phyloP scores from a whole-genome alignment of 2,797 vertebrate species.

The Tenualosa thibaudeaui region DNA sequence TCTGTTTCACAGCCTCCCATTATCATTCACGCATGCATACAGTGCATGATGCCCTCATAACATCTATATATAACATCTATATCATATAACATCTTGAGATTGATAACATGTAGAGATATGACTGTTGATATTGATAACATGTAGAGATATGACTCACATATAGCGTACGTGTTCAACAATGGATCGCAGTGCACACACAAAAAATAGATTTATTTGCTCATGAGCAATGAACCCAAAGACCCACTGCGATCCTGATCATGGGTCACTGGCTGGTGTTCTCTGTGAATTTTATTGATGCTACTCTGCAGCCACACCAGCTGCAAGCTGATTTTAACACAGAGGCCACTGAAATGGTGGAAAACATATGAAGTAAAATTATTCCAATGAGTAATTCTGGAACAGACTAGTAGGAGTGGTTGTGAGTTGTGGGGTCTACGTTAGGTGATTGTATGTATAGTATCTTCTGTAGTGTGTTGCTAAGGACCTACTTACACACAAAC shows the following conservation, averaged over 20 bases:
- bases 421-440: not conserved
- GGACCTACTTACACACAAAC: slow-evolving; percentile 36
- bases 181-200: not conserved
- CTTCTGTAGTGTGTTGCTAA: not conserved
- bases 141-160: not conserved
- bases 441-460: not conserved
- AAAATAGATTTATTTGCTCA: slow-evolving; percentile 47
- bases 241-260: slow-evolving; percentile 35
- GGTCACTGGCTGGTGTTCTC: slow-evolving; percentile 48
- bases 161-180: not conserved
- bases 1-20: not conserved
- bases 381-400: not conserved
- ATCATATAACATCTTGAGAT: not conserved
- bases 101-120: no score
- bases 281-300: slow-evolving; percentile 57
- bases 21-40: not conserved
- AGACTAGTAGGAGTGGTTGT: not conserved
- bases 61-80: no score
- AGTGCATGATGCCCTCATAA: not conserved
- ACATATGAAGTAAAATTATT: slow-evolving; percentile 35
- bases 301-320: slow-evolving; percentile 54
- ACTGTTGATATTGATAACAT: not conserved
- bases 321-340: slow-evolving; percentile 45
- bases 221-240: slow-evolving; percentile 52
- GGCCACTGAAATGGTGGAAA: slow-evolving; percentile 52